phyloP scores from a whole-genome alignment of 2,888 invertebrate genomes.

The Melanargia galathea region DNA sequence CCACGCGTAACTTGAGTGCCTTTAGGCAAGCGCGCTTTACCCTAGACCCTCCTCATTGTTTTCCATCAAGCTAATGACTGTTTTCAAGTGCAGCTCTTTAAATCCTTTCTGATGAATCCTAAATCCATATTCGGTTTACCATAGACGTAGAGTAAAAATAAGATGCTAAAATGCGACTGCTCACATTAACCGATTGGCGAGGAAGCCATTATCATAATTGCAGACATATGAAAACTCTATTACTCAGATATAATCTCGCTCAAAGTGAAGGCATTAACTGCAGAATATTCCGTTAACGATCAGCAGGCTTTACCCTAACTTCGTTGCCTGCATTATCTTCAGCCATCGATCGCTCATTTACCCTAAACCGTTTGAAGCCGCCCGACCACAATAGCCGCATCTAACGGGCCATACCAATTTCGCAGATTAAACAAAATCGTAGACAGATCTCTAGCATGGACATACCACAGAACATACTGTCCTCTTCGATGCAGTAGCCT shows the following conservation, averaged over 20 bases:
- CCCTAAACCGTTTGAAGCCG: constrained; percentile 48
- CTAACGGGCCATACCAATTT: constrained; percentile 60
- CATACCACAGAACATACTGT: not conserved
- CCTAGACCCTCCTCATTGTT: too few relatives aligned
- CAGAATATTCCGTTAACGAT: constrained; percentile 27
- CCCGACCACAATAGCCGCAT: constrained; percentile 55
- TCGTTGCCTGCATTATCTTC: constrained; percentile 31
- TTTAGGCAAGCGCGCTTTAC: too few relatives aligned
- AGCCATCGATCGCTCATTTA: constrained; percentile 38
- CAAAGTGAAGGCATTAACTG: constrained; percentile 28
- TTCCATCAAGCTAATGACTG: too few relatives aligned
- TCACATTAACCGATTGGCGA: too few relatives aligned
- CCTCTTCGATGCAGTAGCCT: too few relatives aligned
- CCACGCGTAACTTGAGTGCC: too few relatives aligned
- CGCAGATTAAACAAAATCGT: not conserved
- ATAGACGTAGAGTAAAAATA: too few relatives aligned
- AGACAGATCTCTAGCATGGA: not conserved
- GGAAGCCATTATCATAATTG: not conserved
- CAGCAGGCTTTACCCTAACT: constrained; percentile 23
- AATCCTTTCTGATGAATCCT: too few relatives aligned
- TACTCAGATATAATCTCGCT: constrained; percentile 14
- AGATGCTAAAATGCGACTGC: too few relatives aligned
- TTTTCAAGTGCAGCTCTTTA: too few relatives aligned
- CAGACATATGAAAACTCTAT: not conserved
- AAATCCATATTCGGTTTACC: too few relatives aligned